Evolutionary conservation across 1,140 invertebrate species (phyloP), one percentile per base, ranked within the genome.

Genomic region (Hestina assimilis): DNA sequence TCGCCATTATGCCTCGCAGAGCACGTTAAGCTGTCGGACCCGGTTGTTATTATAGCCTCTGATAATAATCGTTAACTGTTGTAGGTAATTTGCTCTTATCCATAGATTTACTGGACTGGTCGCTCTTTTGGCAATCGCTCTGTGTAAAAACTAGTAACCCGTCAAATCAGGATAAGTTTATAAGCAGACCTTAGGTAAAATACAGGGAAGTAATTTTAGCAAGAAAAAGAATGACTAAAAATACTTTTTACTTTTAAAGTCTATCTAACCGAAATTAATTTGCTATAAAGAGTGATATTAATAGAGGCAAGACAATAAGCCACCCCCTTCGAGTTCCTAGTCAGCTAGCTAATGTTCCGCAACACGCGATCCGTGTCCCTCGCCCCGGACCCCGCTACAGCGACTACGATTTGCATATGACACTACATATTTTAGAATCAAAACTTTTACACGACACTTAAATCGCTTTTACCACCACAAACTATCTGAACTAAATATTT

Each of bases 291-390:
- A 80, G 69, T 62, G 70, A 65, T 80, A 85, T 85, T 83, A 85
- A 83, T 83, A 83, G 77, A 78, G 58, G 59, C 69, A 68, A 86
- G 83, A 86, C 83, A 86, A 83, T 79, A 83, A 77, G 69, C 65
- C 68, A 68, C 76, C 75, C 75, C 75, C 50, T 53, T 54, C 62
- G 59, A 66, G 66, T 58, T 72, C 57, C 50, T 65, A 72, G 70
- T 76, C 70, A 68, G 69, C 63, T 59, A 63, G 57, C 70, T 86
- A 86, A 86, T 83, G 77, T 77, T 54, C 55, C 60, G 45, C 62
- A 63, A 69, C 83, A 86, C 83, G 83, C 83, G 67, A 86, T 41
- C 67, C 55, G 45, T 17, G 63, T 23, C 24, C 45, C 56, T 38
- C 40, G 31, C 47, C 45, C 31, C 53, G 48, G 62, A 55, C 28